Percentiles rank a stretch among this genome's conserved stretches.
These are phyloP conservation scores for Fragum whitleyi DNA, from an alignment of 2,888 invertebrate species.

Conservation along the genomic window DNA sequence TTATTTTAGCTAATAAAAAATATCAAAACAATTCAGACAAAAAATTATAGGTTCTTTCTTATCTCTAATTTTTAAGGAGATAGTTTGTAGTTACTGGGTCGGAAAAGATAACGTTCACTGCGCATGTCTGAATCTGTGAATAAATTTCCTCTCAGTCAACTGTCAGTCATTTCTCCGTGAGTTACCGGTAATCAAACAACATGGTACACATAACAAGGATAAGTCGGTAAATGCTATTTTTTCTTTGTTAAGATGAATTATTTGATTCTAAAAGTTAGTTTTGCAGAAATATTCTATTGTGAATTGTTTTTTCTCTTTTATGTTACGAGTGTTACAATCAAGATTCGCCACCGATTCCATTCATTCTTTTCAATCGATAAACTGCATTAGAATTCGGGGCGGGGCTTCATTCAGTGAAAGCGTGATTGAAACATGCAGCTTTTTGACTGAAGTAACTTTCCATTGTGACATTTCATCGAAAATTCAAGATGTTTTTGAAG, in stretches of 20 bases:
- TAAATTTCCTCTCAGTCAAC: neutral
- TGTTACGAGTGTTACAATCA: neutral
- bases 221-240: conserved; percentile 9
- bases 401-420: neutral
- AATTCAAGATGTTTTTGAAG: too few relatives aligned
- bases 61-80: neutral
- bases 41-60: neutral
- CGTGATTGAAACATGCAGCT: neutral
- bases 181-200: conserved; percentile 8
- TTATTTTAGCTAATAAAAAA: neutral
- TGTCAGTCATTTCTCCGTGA: conserved; percentile 18
- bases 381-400: too few relatives aligned
- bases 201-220: conserved; percentile 7
- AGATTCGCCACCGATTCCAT: neutral
- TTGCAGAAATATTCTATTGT: too few relatives aligned
- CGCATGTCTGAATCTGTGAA: conserved; percentile 3
- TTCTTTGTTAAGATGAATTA: neutral
- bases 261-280: too few relatives aligned
- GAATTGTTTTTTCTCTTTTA: neutral
- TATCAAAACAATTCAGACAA: neutral
- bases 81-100: neutral
- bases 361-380: neutral
- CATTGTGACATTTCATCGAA: too few relatives aligned
- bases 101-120: neutral
- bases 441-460: too few relatives aligned